Conservation (phyloP, 2,888 invertebrate species). For the Micoletzkya japonica region DNA sequence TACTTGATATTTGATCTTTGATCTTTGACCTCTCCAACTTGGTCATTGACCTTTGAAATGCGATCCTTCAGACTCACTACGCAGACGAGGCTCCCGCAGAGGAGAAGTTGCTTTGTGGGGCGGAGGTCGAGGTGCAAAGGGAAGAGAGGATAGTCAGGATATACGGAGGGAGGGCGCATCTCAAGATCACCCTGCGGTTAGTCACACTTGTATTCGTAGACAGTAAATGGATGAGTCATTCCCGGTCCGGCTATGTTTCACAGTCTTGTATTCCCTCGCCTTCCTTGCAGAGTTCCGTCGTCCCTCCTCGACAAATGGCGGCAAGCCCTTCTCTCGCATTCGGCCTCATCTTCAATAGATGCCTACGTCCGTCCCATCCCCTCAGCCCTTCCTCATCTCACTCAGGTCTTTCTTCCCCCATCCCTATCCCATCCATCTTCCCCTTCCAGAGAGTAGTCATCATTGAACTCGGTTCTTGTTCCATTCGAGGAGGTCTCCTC, state of each 20-base stretch:
- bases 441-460: constrained; percentile 67
- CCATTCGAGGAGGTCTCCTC: constrained; percentile 70
- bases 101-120: constrained; percentile 56
- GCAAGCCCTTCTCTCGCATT: constrained; percentile 68
- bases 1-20: background rate
- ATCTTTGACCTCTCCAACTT: too few species aligned
- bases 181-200: constrained; percentile 32
- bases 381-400: constrained; percentile 59
- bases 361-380: constrained; percentile 68
- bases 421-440: background rate
- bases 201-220: background rate
- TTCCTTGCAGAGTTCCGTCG: constrained; percentile 49
- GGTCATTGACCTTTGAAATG: background rate
- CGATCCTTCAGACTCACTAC: constrained; percentile 50
- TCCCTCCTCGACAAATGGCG: constrained; percentile 67
- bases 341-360: constrained; percentile 66
- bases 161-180: constrained; percentile 52
- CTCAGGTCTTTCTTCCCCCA: constrained; percentile 31
- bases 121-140: constrained; percentile 54
- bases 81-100: constrained; percentile 60
- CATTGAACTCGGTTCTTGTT: constrained; percentile 71
- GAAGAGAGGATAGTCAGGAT: constrained; percentile 57
- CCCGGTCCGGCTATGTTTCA: too few species aligned
- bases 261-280: constrained; percentile 6
- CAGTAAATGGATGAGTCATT: too few species aligned